These are phyloP conservation scores for Allacma fusca DNA, from an alignment of 2,888 invertebrate genomes.

Conservation along the genomic window DNA sequence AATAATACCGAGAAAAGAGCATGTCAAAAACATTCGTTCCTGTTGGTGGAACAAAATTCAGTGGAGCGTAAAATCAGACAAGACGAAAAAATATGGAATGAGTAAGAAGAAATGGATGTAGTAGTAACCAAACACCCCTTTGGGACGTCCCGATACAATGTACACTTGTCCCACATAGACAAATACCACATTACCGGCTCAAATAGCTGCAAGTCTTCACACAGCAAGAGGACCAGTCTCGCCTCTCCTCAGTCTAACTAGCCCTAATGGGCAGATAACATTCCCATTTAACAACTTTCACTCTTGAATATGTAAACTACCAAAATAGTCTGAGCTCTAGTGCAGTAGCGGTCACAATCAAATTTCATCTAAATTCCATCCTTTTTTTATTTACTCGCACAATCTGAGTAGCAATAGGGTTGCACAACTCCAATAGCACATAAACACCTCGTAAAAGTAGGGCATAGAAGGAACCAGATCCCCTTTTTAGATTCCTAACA, in stretches of 20 bases:
- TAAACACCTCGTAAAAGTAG: too few relatives aligned
- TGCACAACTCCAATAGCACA: too few relatives aligned
- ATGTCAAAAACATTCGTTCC: constrained; percentile 61
- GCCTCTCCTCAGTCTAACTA: neutral
- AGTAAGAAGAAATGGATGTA: constrained; percentile 57
- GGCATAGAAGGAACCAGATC: too few relatives aligned
- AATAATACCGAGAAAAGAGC: constrained; percentile 44
- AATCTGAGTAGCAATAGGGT: too few relatives aligned
- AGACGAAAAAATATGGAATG: constrained; percentile 60
- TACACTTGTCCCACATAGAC: neutral
- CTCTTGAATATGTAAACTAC: too few relatives aligned
- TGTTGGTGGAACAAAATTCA: constrained; percentile 56
- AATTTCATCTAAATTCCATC: too few relatives aligned
- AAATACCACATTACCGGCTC: neutral
- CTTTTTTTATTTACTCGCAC: too few relatives aligned
- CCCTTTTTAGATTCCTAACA: too few relatives aligned
- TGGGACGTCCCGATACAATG: neutral
- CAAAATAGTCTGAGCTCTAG: too few relatives aligned
- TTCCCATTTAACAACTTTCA: too few relatives aligned
- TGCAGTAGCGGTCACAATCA: too few relatives aligned
- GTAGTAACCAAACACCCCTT: constrained; percentile 39
- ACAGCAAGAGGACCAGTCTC: neutral
- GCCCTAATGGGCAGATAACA: neutral
- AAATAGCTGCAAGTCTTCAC: neutral
- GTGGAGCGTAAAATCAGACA: constrained; percentile 61